Evolutionary conservation across 2,888 invertebrate genomes (phyloP), one percentile per base, ranked within the genome.

Genomic region (Dioctria rufipes): DNA sequence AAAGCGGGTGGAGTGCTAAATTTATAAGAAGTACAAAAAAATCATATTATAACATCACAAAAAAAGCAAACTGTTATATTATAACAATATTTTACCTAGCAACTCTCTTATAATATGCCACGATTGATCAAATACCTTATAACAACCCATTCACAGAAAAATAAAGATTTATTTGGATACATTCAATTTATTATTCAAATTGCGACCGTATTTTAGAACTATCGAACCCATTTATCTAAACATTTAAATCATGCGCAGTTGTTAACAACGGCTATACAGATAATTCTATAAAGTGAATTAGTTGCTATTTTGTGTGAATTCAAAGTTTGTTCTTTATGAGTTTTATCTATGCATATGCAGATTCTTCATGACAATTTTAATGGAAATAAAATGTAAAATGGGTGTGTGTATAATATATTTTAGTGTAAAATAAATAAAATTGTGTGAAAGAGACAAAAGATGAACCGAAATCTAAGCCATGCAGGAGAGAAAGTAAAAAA

Each of bases 341-440:
- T 37, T 39, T 37, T 61, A 61, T 58, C 61, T 61, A 25, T 61
- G 61, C 37, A 61, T 61, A 61, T 61, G 61, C 61, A 61, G 61
- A 61, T 61, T 61, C 25, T 39, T 37, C 61, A 11, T 6, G 5
- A 13, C n/a, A 58, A 58, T 58, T 60, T 60, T n/a, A 60, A 4
- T 61, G 39, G 25, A 8, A 11, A 51, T 9, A 51, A 51, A 9
- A 51, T 9, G 51, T 9, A 11, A 51, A 51, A 51, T 51, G 51
- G 51, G 51, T 51, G 51, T 60, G 60, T 60, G 43, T 13, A 43
- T 6, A 66, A 66, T 25, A 13, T 25, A 39, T 11, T 60, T 8
- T 9, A 46, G 6, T 9, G 6, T 2, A 39, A 61, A 61, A n/a
- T 37, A 25, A 61, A 61, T 61, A 5, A 61, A 61, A 39, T 8